Base-by-base conservation (phyloP, 2,113 vertebrate genomes). In the Chaetura pelagica region DNA sequence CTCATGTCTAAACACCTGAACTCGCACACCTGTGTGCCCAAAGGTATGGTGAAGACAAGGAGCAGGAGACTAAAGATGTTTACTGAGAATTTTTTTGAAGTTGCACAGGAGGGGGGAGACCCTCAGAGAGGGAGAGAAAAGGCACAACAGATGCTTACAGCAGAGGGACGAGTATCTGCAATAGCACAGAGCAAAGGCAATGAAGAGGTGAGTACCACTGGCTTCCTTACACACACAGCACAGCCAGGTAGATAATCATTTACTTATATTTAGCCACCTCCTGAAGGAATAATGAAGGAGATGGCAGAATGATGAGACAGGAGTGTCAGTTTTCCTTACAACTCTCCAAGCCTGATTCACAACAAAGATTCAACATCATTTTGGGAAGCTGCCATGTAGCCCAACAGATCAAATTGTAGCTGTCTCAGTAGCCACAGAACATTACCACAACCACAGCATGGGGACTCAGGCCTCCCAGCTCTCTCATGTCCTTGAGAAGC, bases 201-300 rank as follows among this genome's bases (percentile, higher is more conserved):
- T 2, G 22, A 87, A 76, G 55, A 93, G 26, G 10, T 62, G 32
- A 83, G 78, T n/a, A 38, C 8, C 63, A 48, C 29, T 63, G 72
- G 63, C 79, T 86, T 68, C 73, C 75, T 49, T 64, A 74, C 21
- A 44, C 34, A 62, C 0, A 0, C 55, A 68, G 48, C 0, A 2
- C 86, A 93, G 79, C 63, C 90, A 74, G 71, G 83, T 35, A 26
- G 52, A 7, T 77, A 67, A 87, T 78, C 87, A 89, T 68, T 91
- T 87, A 66, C 78, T 89, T 92, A 66, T 73, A 73, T 84, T 95
- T 71, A 93, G 85, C 64, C 68, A 81, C 20, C 29, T 92, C 38
- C 61, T 81, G 0, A 2, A 77, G 67, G 68, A 78, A 87, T 24
- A 67, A 73, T 27, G 20, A 38, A 58, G 44, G 64, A 91, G 32